phyloP scores from a whole-genome alignment of 2,888 invertebrate genomes.

The Latheticus oryzae region DNA sequence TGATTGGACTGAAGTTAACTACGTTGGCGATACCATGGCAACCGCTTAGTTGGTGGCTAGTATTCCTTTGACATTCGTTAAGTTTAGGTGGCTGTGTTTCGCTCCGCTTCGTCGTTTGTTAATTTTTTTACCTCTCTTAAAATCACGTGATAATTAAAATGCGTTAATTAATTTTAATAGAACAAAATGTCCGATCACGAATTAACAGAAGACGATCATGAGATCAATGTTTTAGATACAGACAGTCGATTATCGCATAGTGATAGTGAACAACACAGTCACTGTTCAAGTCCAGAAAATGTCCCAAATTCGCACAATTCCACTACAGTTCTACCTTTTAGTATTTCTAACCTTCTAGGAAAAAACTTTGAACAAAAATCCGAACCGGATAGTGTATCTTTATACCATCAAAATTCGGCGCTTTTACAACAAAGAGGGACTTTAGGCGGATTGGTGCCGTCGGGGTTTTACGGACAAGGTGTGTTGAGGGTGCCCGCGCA shows the following conservation, averaged over 20 bases:
- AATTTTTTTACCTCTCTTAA: too few species aligned
- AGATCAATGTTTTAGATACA: constrained; percentile 76
- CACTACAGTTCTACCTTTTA: constrained; percentile 76
- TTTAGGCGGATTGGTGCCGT: constrained; percentile 61
- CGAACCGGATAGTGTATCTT: constrained; percentile 56
- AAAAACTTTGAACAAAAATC: constrained; percentile 77
- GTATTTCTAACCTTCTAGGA: constrained; percentile 84
- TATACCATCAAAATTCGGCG: constrained; percentile 57
- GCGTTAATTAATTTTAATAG: constrained; percentile 2
- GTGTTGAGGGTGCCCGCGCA: constrained; percentile 88
- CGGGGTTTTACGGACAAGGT: constrained; percentile 72
- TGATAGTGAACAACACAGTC: constrained; percentile 69
- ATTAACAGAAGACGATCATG: constrained; percentile 72
- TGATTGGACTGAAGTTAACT: constrained; percentile 60
- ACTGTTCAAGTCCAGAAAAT: constrained; percentile 66
- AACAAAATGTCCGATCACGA: constrained; percentile 64
- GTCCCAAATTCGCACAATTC: constrained; percentile 66
- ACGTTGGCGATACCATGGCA: constrained; percentile 64
- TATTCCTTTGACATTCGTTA: constrained; percentile 57
- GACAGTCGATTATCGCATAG: constrained; percentile 74
- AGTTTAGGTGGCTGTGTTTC: constrained; percentile 47
- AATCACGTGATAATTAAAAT: constrained; percentile 32
- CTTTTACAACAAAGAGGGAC: constrained; percentile 58
- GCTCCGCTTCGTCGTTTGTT: constrained; percentile 29
- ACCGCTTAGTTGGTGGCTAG: constrained; percentile 61